These are phyloP conservation scores for Philereme vetulata DNA, from an alignment of 2,888 invertebrate genomes.

Conservation along the genomic window DNA sequence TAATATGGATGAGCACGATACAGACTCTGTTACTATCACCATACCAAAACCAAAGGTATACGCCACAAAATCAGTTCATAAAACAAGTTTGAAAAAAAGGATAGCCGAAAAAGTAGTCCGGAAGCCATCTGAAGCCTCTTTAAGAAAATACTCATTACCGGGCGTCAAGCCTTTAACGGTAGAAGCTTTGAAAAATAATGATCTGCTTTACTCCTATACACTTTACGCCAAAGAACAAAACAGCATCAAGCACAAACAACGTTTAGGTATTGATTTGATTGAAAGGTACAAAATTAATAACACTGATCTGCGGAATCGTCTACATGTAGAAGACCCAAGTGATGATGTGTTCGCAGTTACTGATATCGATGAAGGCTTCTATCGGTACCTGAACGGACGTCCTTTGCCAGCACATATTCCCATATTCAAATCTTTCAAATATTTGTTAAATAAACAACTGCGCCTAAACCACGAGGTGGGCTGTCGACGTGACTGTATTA, in stretches of 20 bases:
- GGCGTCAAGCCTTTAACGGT: conserved; percentile 45
- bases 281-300: conserved; percentile 61
- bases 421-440: conserved; percentile 58
- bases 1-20: conserved; percentile 46
- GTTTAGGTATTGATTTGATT: conserved; percentile 45
- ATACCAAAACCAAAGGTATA: conserved; percentile 48
- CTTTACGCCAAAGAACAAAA: conserved; percentile 56
- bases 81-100: conserved; percentile 32
- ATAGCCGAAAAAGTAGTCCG: conserved; percentile 27
- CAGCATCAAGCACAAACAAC: conserved; percentile 46
- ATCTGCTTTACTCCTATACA: conserved; percentile 57
- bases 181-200: conserved; percentile 49
- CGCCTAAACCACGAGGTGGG: conserved; percentile 62
- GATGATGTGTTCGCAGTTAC: conserved; percentile 55
- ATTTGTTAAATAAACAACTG: conserved; percentile 49
- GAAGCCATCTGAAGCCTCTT: conserved; percentile 39
- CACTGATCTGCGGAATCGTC: conserved; percentile 51
- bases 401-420: conserved; percentile 45
- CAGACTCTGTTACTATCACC: conserved; percentile 47
- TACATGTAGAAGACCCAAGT: conserved; percentile 45
- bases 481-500: conserved; percentile 71
- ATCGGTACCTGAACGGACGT: conserved; percentile 51
- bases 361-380: conserved; percentile 60
- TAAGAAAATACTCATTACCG: conserved; percentile 47
- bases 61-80: conserved; percentile 31